Base-by-base conservation (phyloP, 2,888 invertebrate species). In the Maniola hyperantus region DNA sequence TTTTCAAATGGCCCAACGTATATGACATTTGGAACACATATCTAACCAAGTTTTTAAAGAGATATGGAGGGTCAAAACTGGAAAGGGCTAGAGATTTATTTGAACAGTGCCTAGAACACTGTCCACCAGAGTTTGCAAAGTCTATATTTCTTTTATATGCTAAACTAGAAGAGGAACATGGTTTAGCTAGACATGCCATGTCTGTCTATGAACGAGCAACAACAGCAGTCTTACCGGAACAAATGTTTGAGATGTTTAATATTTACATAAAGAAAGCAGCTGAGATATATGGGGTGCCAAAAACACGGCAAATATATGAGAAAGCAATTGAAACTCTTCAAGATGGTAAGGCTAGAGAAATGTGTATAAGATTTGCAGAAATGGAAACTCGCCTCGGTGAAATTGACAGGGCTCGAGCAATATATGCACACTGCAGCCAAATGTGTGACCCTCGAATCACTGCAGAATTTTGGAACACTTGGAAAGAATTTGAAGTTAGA, bases 11-110 rank as follows among this genome's bases (percentile, higher is more conserved):
- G 99, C 99, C 99, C 0, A 98, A 99, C 93, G 99, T 99, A 0
- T 99, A 96, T 87, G 99, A 99, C 80, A 98, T 99, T 77, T 99
- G 99, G 99, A 99, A 99, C 83, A 98, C 98, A 0, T 99, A 99
- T 89, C 93, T 99, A 57, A 97, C 97, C 2, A 99, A 99, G 89
- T 99, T 99, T 89, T 94, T 99, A 66, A 96, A 96, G 75, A 94
- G 99, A 72, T 99, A 99, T 92, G 98, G 97, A 20, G 99, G 99
- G 11, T 94, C 95, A 0, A 99, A 99, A 89, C 92, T 99, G 74
- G 99, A 99, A 87, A 94, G 99, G 80, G 97, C 99, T 0, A 94
- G 99, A 77, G 99, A 99, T 93, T 94, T 99, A 69, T 99, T 99
- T 93, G 99, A 99, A 83, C 99, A 99, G 77, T 99, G 99, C 85